Base-by-base conservation (phyloP, 2,113 vertebrate genomes). In the Rhynchopsitta pachyrhyncha region DNA sequence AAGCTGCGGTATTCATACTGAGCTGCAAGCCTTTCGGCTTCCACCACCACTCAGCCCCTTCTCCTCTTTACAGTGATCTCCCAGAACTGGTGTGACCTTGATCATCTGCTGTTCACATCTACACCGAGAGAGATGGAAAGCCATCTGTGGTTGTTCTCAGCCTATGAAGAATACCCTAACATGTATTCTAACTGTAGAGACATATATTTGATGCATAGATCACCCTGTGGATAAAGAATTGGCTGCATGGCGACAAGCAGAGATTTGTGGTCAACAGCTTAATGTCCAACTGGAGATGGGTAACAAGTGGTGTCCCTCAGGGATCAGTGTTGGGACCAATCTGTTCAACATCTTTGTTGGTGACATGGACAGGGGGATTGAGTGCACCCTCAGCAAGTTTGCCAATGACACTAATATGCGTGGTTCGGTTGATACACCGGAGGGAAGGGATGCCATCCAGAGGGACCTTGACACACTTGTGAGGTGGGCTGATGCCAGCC, bases 91-190 rank as follows among this genome's bases (percentile, higher is more conserved):
- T 24, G 46, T 39, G 37, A 59, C 47, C 41, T 25, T 37, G 12
- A 35, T 49, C 17, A 64, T 71, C 59, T 62, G 29, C 31, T 76
- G 69, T 33, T 84, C 39, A 15, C 29, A 52, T 39, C 15, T 53
- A 2, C 7, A 10, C 5, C 17, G 28, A 46, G 29, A 90, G 8
- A 68, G 11, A 10, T 0, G 0, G 27, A 37, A 80, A 86, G 10
- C 9, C 55, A 92, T 16, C 23, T 83, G 14, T 13, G 20, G 6
- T 1, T 77, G 62, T 11, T 86, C 63, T 59, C 46, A 35, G 33
- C 28, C 6, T 15, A 9, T 25, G 50, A 29, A 46, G 22, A 15
- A 33, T 16, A 46, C 13, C 13, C 23, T 59, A 64, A 57, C 33
- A 47, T 1, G 2, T 78, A 8, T 6, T 0, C 2, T 33, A n/a